Base-by-base conservation (phyloP, 2,113 vertebrate species). In the Heliornis fulica region DNA sequence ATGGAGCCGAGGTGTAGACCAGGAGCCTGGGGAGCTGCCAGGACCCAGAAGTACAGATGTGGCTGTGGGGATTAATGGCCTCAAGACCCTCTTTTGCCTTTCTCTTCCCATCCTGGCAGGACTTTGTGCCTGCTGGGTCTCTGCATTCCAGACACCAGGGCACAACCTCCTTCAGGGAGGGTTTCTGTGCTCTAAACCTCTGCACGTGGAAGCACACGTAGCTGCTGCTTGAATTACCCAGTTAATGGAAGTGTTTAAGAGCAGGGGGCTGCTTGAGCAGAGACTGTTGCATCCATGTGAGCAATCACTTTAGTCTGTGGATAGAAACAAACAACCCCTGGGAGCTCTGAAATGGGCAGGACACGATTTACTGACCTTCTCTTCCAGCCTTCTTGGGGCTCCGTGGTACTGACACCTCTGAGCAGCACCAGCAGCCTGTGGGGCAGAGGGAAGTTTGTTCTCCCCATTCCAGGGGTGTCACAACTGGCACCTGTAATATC, bases 281-380 rank as follows among this genome's bases (percentile, higher is more conserved):
- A 71, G n/a, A 68, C 5, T 43, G 4, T 14, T 15, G 80, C 31
- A 51, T 61, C 28, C 82, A n/a, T 31, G 66, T 56, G 26, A 76
- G 71, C 2, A 1, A 8, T 45, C 20, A 4, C 43, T 29, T 0
- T 34, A 85, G n/a, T 4, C 40, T 50, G 1, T 2, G n/a, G 83
- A 32, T 65, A 74, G 69, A 74, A 87, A 29, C 20, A 92, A 61
- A 64, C 36, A 40, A 5, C 63, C 11, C 68, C 51, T 36, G 81
- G 80, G 76, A 50, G 71, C 51, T 83, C 61, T 88, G 60, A 21
- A 5, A 63, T 2, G 46, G 68, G 63, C 81, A 63, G 68, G 32
- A 15, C 2, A 1, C n/a, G 69, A 68, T 40, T 32, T 16, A 0
- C 25, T 12, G 81, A 56, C 13, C 65, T 31, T 40, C 36, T 50